Conservation (phyloP, 2,113 vertebrate species). For the Dermatemys mawii region DNA sequence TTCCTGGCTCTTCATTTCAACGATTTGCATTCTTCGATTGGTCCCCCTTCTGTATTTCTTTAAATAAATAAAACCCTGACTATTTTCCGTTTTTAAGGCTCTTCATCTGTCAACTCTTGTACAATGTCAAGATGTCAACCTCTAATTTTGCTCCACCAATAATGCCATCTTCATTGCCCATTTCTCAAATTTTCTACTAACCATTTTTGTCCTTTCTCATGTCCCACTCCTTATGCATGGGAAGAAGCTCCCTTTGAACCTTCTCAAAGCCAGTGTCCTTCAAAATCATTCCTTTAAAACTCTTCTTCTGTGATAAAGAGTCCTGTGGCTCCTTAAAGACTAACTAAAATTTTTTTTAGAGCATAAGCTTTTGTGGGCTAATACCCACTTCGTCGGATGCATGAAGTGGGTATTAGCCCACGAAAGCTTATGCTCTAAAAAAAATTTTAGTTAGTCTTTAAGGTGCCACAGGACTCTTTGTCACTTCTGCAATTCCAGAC, state of each 20-base stretch:
- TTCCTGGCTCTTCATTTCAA: not conserved
- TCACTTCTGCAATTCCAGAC: no score
- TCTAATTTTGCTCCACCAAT: not conserved
- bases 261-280: not conserved
- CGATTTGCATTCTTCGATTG: not conserved
- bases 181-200: not conserved
- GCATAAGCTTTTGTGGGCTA: no score
- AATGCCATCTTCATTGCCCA: not conserved
- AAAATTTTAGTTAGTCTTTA: no score
- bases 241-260: not conserved
- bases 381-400: no score
- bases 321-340: no score
- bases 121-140: not conserved
- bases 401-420: no score
- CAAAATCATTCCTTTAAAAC: not conserved
- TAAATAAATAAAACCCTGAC: not conserved
- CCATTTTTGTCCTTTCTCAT: not conserved
- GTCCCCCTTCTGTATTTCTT: not conserved
- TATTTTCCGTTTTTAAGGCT: not conserved
- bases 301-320: no score
- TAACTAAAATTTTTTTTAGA: no score
- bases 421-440: no score
- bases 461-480: no score
- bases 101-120: not conserved
- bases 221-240: fast-evolving